Percentiles rank a stretch among this genome's conserved stretches.
These are phyloP conservation scores for Sesia bembeciformis DNA, from an alignment of 2,888 invertebrate species.

Conservation along the genomic window DNA sequence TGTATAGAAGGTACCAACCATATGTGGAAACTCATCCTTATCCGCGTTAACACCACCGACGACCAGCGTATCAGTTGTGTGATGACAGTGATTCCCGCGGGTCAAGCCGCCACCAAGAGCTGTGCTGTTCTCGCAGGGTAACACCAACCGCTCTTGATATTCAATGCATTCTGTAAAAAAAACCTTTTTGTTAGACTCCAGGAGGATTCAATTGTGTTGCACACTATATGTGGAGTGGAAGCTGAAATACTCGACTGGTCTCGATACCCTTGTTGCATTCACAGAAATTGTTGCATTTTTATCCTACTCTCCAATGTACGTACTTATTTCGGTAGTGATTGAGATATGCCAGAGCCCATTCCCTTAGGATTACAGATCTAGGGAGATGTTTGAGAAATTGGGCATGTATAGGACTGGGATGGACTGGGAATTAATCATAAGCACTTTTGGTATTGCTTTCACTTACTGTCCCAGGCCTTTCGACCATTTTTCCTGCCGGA, in stretches of 20 bases:
- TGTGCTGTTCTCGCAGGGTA: constrained; percentile 25
- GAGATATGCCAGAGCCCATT: no score
- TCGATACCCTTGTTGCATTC: no score
- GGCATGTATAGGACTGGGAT: no score
- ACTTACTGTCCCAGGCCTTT: constrained; percentile 44
- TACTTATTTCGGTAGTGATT: no score
- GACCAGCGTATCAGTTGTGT: constrained; percentile 29
- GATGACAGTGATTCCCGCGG: constrained; percentile 26
- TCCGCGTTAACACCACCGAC: constrained; percentile 27
- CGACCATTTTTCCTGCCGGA: constrained; percentile 27
- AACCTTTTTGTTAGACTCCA: background rate
- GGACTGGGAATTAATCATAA: no score
- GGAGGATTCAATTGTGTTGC: no score
- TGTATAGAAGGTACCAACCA: constrained; percentile 12
- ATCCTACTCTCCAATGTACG: no score
- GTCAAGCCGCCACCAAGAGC: constrained; percentile 15
- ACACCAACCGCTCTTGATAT: constrained; percentile 34
- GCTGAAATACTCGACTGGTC: no score
- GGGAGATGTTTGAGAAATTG: no score
- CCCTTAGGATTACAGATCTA: no score
- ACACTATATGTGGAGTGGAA: no score
- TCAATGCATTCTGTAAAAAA: constrained; percentile 36
- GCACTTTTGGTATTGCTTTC: background rate
- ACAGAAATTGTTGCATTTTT: no score
- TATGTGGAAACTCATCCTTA: constrained; percentile 32